phyloP scores from a whole-genome alignment of 1,140 invertebrate species.

The Caenorhabditis briggsae region DNA sequence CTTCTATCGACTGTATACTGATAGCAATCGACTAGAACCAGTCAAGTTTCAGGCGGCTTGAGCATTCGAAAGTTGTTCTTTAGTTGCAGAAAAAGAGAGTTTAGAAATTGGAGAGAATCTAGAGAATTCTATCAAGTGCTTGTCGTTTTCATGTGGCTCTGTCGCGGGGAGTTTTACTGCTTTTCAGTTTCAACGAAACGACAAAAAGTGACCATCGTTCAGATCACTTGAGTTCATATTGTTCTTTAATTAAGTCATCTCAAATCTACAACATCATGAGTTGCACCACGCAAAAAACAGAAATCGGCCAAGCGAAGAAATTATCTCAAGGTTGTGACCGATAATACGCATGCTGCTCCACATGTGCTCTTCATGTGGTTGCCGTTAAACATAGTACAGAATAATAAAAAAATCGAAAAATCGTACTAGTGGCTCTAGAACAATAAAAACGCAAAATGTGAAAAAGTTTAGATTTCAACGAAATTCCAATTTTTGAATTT shows the following conservation, averaged over 20 bases:
- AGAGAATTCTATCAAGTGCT: constrained; percentile 42
- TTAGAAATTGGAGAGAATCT: neutral
- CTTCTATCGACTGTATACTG: neutral
- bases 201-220: constrained; percentile 29
- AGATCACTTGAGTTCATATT: neutral
- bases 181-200: constrained; percentile 37
- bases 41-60: constrained; percentile 50
- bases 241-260: neutral
- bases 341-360: constrained; percentile 9
- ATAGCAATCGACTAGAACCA: constrained; percentile 23
- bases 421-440: constrained; percentile 5
- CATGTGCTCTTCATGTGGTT: constrained; percentile 49
- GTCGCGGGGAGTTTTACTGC: constrained; percentile 1
- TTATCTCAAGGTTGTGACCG: constrained; percentile 15
- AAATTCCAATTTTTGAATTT: too few species aligned
- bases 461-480: too few species aligned
- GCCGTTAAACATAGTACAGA: constrained; percentile 46
- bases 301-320: constrained; percentile 7
- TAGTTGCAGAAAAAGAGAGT: constrained; percentile 3
- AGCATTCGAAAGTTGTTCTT: constrained; percentile 53
- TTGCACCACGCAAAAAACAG: neutral
- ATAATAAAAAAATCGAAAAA: constrained; percentile 19
- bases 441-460: neutral
- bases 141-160: constrained; percentile 32
- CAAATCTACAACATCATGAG: neutral